Conservation (phyloP, 1,140 invertebrate species). For the Hormaphis cornu region DNA sequence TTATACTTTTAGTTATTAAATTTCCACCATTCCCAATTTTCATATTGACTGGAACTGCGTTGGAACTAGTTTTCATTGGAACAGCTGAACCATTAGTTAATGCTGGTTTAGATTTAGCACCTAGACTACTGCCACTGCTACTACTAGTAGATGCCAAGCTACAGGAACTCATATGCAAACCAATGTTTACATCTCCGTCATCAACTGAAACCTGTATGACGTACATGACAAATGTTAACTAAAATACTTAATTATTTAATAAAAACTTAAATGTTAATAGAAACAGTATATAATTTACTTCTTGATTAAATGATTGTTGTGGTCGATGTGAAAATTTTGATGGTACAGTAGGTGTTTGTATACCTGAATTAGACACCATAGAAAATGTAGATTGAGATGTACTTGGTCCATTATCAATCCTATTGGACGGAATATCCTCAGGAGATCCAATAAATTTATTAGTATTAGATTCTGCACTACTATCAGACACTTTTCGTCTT, state of each 20-base stretch:
- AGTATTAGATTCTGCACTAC: slow-evolving; percentile 21
- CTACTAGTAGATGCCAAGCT: slow-evolving; percentile 48
- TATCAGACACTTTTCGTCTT: slow-evolving; percentile 20
- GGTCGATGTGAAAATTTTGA: slow-evolving; percentile 25
- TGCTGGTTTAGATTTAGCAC: slow-evolving; percentile 32
- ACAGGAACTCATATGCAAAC: slow-evolving; percentile 44
- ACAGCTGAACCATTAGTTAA: slow-evolving; percentile 39
- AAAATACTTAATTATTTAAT: not conserved
- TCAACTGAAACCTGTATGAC: slow-evolving; percentile 26
- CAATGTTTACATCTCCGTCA: slow-evolving; percentile 36
- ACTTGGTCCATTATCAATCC: not conserved
- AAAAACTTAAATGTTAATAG: too few species aligned
- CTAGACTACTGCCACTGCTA: slow-evolving; percentile 35
- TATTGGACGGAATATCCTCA: not conserved
- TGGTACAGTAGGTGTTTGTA: not conserved
- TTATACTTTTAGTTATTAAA: slow-evolving; percentile 83
- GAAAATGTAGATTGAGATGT: slow-evolving; percentile 20
- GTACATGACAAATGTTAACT: not conserved
- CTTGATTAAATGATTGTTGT: slow-evolving; percentile 34
- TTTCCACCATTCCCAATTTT: slow-evolving; percentile 53
- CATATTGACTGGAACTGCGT: slow-evolving; percentile 23
- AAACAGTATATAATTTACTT: slow-evolving; percentile 28
- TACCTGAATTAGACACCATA: not conserved
- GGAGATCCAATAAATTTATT: slow-evolving; percentile 16
- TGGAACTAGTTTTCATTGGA: slow-evolving; percentile 36